These are phyloP conservation scores for Vanacampus margaritifer DNA, from an alignment of 2,113 vertebrate genomes.

Conservation along the genomic window DNA sequence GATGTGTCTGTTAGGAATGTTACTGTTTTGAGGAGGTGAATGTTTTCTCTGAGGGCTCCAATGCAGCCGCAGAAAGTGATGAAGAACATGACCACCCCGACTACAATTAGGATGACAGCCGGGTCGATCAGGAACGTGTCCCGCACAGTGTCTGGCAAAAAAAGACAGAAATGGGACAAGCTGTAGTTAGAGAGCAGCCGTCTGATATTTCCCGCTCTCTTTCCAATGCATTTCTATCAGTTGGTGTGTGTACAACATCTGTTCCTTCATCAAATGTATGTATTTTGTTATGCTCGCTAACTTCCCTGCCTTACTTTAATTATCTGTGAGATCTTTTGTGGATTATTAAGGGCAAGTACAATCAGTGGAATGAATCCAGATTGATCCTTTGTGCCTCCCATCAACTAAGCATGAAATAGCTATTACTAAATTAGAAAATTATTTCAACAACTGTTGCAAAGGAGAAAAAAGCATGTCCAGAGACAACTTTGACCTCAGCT, in stretches of 20 bases:
- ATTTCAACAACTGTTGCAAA: neutral
- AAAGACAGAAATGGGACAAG: constrained; percentile 10
- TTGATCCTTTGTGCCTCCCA: constrained; percentile 18
- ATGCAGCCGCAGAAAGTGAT: constrained; percentile 79
- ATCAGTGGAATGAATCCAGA: constrained; percentile 17
- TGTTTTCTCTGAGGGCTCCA: constrained; percentile 75
- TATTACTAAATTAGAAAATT: neutral
- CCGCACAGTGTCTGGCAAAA: constrained; percentile 68
- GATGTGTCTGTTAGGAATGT: constrained; percentile 43
- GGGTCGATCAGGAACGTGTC: constrained; percentile 77
- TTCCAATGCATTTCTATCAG: neutral
- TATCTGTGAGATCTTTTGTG: neutral
- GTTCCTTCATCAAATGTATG: neutral
- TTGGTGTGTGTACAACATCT: neutral
- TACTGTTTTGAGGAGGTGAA: constrained; percentile 73
- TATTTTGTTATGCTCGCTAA: neutral
- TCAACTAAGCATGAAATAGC: constrained; percentile 9
- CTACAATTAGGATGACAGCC: constrained; percentile 73
- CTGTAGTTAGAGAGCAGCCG: neutral
- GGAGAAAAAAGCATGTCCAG: neutral
- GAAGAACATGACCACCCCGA: constrained; percentile 80
- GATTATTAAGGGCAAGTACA: constrained; percentile 14
- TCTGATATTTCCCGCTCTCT: neutral
- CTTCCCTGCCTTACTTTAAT: neutral
- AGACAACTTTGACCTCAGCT: neutral